Percentiles rank a stretch among this genome's conserved stretches.
Evolutionary conservation across 2,888 invertebrate genomes (phyloP).

Genomic region (Liopterus haemorrhoidalis): DNA sequence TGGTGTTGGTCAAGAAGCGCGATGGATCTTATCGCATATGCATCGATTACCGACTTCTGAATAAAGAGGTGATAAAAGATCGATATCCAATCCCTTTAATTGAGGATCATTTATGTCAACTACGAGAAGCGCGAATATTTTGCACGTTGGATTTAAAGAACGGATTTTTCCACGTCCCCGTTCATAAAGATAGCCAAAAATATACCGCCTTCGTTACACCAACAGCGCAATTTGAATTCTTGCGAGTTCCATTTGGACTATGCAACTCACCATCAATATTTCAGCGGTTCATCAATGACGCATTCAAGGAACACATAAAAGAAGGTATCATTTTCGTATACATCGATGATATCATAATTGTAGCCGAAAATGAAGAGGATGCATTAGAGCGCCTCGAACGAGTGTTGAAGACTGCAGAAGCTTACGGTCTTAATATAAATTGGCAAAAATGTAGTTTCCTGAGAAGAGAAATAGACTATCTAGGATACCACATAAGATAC

Average conservation of each 20-base stretch:
- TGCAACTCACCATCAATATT: neutral
- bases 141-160: neutral
- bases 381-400: constrained; percentile 29
- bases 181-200: too few species aligned
- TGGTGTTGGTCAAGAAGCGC: neutral
- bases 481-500: too few species aligned
- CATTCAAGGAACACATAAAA: too few species aligned
- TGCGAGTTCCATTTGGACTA: neutral
- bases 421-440: too few species aligned
- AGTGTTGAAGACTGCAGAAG: too few species aligned
- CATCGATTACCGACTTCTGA: neutral
- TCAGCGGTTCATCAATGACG: neutral
- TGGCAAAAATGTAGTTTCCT: too few species aligned
- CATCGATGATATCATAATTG: constrained; percentile 32
- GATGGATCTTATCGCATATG: neutral
- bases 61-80: neutral
- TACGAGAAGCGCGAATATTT: neutral
- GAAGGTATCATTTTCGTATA: constrained; percentile 19
- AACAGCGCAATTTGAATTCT: neutral
- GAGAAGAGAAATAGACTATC: too few species aligned
- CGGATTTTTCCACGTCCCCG: neutral
- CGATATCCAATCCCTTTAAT: neutral
- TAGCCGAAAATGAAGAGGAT: constrained; percentile 22
- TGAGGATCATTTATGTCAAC: constrained; percentile 1
- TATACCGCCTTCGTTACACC: neutral